Evolutionary conservation across 1,140 invertebrate genomes (phyloP).

Genomic region (Neotoxoptera formosana): DNA sequence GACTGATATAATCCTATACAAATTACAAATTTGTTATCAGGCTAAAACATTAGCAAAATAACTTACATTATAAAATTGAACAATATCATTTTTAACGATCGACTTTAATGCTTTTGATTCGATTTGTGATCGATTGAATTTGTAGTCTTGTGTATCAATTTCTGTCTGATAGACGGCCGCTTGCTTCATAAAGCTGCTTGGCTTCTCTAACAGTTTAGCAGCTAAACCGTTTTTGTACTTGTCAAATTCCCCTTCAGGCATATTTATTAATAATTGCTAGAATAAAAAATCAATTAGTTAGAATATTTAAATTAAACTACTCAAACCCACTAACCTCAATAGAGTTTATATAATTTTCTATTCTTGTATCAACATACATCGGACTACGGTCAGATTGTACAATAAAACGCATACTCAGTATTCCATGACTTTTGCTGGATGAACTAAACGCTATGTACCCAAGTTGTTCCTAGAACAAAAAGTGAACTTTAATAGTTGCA

Average conservation of each 20-base stretch:
- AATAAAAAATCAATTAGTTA: constrained; percentile 54
- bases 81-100: constrained; percentile 80
- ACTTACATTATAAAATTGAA: constrained; percentile 82
- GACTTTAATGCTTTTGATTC: constrained; percentile 84
- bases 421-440: constrained; percentile 80
- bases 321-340: constrained; percentile 71
- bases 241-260: constrained; percentile 84
- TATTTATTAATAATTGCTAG: constrained; percentile 74
- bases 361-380: constrained; percentile 81
- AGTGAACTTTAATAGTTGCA: constrained; percentile 24
- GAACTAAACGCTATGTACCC: constrained; percentile 95
- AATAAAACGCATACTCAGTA: constrained; percentile 85
- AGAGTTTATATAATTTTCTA: constrained; percentile 84
- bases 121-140: constrained; percentile 86
- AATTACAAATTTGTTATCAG: neutral
- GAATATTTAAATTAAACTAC: neutral
- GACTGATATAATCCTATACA: constrained; percentile 63
- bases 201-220: constrained; percentile 83
- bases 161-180: constrained; percentile 83
- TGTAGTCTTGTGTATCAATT: constrained; percentile 86
- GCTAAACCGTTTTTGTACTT: constrained; percentile 83
- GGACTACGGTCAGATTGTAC: constrained; percentile 91
- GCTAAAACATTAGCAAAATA: constrained; percentile 43
- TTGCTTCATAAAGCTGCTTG: constrained; percentile 80
- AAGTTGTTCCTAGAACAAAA: constrained; percentile 75